phyloP scores from a whole-genome alignment of 2,797 vertebrate species.

The Sitta carolinensis region DNA sequence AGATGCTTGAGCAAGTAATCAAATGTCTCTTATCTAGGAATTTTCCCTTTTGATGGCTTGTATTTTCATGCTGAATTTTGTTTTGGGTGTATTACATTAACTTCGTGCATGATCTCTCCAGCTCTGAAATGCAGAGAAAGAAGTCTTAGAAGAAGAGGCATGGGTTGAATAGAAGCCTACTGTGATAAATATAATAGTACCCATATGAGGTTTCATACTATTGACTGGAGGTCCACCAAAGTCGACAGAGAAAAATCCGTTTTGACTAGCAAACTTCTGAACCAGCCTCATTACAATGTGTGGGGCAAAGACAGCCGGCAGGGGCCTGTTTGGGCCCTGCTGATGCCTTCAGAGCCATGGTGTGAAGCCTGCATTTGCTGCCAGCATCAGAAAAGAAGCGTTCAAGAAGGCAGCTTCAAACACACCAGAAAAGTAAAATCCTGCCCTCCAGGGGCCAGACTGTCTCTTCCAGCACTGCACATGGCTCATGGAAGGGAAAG shows the following conservation, averaged over 20 bases:
- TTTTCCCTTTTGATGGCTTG: neutral
- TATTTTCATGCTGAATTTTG: neutral
- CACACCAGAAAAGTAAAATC: neutral
- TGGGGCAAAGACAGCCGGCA: neutral
- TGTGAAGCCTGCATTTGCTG: neutral
- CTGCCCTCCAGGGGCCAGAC: neutral
- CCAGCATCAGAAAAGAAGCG: neutral
- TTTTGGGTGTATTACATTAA: neutral
- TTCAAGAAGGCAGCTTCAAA: neutral
- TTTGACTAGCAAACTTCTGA: neutral
- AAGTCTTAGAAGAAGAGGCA: neutral
- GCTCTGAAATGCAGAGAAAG: neutral
- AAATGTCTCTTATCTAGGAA: neutral
- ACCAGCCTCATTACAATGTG: rapidly evolving
- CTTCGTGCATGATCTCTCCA: neutral
- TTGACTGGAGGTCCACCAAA: neutral
- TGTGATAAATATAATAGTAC: neutral
- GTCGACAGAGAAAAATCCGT: neutral
- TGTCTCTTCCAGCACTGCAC: neutral
- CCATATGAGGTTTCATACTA: neutral
- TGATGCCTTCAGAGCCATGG: neutral
- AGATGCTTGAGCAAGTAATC: neutral
- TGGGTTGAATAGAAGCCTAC: neutral
- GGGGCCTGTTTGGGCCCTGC: neutral
- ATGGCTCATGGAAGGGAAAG: neutral